A percentile compares a stretch with the other conserved stretches of the same genome.
These are phyloP conservation scores for Amblyjoppa proteus DNA, from an alignment of 2,888 invertebrate species.

Conservation along the genomic window DNA sequence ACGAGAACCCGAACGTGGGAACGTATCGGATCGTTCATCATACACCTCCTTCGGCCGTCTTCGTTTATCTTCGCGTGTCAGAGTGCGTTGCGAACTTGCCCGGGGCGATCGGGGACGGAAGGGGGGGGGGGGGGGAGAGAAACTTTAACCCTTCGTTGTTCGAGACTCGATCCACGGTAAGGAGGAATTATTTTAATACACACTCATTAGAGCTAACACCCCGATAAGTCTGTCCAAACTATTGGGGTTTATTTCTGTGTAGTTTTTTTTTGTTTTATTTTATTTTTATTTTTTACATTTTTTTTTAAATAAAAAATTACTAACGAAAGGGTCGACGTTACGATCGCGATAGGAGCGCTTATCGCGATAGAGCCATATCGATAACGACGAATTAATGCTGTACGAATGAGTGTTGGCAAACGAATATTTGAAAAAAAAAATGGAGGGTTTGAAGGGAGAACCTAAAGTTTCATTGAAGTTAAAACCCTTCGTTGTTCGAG, in stretches of 20 bases:
- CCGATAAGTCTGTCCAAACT: conserved; percentile 36
- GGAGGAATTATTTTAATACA: conserved; percentile 53
- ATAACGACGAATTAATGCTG: no score
- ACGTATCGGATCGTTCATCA: conserved; percentile 83
- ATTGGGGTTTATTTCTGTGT: no score
- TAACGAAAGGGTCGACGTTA: no score
- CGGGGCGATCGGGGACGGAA: conserved; percentile 59
- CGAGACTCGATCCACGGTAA: background rate
- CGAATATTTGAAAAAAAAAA: no score
- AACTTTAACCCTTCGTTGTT: conserved; percentile 2
- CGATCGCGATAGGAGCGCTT: no score
- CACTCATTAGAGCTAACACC: conserved; percentile 59
- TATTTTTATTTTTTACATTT: background rate
- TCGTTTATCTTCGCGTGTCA: conserved; percentile 52
- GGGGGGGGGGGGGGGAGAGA: conserved; percentile 23
- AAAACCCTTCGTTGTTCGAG: background rate
- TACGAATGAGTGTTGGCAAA: no score
- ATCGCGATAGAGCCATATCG: no score
- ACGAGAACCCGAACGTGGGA: conserved; percentile 80
- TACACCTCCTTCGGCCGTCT: conserved; percentile 64
- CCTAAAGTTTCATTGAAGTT: no score
- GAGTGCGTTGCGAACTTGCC: conserved; percentile 62
- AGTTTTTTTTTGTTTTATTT: background rate
- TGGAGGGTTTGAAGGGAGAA: no score
- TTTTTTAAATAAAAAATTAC: background rate